Percentiles rank a stretch among this genome's conserved stretches.
These are phyloP conservation scores for Congeria kusceri DNA, from an alignment of 2,888 invertebrate genomes.

Conservation along the genomic window DNA sequence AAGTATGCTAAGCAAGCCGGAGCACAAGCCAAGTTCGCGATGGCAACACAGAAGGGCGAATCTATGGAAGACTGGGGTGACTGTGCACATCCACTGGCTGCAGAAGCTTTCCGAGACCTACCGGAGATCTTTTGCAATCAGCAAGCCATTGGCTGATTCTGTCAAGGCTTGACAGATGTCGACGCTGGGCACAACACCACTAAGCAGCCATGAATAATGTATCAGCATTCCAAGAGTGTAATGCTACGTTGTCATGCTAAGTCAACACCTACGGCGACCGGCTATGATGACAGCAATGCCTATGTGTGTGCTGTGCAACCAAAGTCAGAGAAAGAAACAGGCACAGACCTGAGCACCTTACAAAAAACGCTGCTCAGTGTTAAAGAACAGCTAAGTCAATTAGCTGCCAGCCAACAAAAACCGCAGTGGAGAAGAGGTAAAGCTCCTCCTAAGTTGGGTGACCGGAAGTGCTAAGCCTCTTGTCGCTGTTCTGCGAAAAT, in stretches of 20 bases:
- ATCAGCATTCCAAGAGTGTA: neutral
- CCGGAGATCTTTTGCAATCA: conserved; percentile 1
- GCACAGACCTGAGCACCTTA: neutral
- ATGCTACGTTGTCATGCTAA: neutral
- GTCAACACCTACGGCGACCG: neutral
- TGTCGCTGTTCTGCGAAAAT: no score
- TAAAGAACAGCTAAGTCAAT: neutral
- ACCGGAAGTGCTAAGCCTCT: no score
- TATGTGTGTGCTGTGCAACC: neutral
- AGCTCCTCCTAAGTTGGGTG: no score
- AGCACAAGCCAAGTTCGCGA: neutral
- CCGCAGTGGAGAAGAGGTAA: no score
- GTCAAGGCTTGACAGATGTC: neutral
- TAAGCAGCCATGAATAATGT: neutral
- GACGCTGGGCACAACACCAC: neutral
- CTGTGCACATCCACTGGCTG: neutral
- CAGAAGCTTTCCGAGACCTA: conserved; percentile 2
- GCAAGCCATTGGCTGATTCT: conserved; percentile 3
- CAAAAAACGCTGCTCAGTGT: neutral
- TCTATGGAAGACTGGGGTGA: neutral
- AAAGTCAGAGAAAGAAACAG: neutral
- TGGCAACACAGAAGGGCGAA: neutral
- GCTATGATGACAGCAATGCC: neutral
- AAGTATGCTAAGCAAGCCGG: neutral
- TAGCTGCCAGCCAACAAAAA: no score